Evolutionary conservation across 2,113 vertebrate species (phyloP).

Genomic region (Antechinus stuartii): DNA sequence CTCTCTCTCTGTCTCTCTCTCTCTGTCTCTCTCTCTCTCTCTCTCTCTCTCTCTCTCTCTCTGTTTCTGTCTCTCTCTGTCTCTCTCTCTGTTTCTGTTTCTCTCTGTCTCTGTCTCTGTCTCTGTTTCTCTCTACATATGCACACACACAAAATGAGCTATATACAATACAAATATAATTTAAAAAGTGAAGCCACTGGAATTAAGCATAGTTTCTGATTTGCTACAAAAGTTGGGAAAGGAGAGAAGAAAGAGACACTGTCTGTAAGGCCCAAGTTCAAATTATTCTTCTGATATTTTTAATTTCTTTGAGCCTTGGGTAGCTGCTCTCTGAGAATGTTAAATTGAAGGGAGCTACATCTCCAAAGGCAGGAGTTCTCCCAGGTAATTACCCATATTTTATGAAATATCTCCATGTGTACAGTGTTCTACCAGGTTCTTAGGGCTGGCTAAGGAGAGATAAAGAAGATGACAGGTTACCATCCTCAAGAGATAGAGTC

Average conservation of each 20-base stretch:
- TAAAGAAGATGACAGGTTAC: background rate
- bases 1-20: too few species aligned
- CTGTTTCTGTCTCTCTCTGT: too few species aligned
- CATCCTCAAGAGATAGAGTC: background rate
- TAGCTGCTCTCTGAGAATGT: background rate
- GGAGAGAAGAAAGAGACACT: background rate
- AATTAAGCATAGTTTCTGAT: background rate
- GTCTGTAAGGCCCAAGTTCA: background rate
- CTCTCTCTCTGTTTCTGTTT: too few species aligned
- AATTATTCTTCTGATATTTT: background rate
- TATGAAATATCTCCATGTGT: background rate
- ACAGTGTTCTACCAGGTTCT: background rate
- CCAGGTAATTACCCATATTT: background rate
- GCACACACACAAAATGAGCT: background rate
- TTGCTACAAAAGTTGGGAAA: background rate
- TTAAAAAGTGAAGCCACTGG: background rate
- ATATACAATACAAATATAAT: background rate
- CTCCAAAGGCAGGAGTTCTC: background rate
- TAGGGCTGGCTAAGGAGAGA: background rate
- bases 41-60: too few species aligned
- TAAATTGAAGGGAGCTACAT: background rate
- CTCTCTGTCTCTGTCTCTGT: too few species aligned
- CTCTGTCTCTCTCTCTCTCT: too few species aligned
- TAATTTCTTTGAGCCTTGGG: background rate
- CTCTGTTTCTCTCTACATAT: too few species aligned